A percentile compares a stretch with the other conserved stretches of the same genome.
These are phyloP conservation scores for Phyllostomus discolor DNA, from an alignment of 2,113 vertebrate genomes.

Conservation along the genomic window DNA sequence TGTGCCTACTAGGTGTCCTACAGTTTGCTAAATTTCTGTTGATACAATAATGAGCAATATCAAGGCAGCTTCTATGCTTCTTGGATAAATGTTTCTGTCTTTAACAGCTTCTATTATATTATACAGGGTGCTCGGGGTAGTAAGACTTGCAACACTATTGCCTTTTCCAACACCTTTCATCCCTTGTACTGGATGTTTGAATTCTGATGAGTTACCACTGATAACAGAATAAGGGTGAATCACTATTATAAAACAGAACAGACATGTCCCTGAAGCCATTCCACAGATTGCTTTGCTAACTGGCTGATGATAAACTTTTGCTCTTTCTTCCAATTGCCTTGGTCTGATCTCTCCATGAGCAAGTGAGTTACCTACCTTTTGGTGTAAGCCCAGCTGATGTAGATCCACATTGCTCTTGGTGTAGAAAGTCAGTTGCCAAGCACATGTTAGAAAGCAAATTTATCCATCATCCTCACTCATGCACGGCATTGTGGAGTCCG, in stretches of 20 bases:
- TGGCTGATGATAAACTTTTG: background rate
- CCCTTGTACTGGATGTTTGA: constrained; percentile 8
- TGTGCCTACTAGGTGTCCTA: background rate
- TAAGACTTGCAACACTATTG: background rate
- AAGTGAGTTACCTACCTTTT: background rate
- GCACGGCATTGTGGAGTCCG: background rate
- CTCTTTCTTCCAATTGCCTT: background rate
- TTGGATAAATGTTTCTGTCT: background rate
- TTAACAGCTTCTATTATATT: background rate
- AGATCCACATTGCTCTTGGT: background rate
- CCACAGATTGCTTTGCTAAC: background rate
- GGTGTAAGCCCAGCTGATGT: background rate
- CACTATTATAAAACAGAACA: background rate
- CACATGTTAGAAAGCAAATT: background rate
- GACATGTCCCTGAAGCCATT: background rate
- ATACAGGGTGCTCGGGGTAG: background rate
- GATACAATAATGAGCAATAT: background rate
- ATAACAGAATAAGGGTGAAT: background rate
- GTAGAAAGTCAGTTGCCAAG: background rate
- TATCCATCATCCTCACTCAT: background rate
- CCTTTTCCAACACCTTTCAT: constrained; percentile 46
- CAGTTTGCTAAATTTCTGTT: constrained; percentile 8
- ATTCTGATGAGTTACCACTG: background rate
- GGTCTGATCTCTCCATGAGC: background rate
- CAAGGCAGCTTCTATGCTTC: background rate